Evolutionary conservation across 2,888 invertebrate species (phyloP).

Genomic region (Cerastis leucographa): DNA sequence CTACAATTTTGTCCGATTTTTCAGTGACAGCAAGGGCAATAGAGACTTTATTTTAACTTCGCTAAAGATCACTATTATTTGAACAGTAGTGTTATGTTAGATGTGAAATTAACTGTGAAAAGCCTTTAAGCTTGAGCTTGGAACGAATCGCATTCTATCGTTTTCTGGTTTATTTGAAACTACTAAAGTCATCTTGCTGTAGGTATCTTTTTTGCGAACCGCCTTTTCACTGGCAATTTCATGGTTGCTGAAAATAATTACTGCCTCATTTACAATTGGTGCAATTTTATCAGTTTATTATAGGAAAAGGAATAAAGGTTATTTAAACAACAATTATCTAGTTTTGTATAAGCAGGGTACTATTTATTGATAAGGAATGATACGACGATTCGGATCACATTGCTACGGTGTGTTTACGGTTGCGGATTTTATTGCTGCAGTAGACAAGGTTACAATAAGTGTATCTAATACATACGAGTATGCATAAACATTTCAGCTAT

Average conservation of each 20-base stretch:
- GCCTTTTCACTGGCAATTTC: background rate
- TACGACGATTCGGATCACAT: slow-evolving; percentile 58
- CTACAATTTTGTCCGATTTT: background rate
- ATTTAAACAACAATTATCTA: slow-evolving; percentile 52
- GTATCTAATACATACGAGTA: slow-evolving; percentile 33
- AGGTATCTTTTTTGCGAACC: too few species aligned
- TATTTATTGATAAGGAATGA: slow-evolving; percentile 66
- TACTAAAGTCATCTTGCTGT: too few species aligned
- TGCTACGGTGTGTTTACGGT: slow-evolving; percentile 32
- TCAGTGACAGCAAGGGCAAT: background rate
- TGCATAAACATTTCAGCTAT: slow-evolving; percentile 54
- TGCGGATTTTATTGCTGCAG: slow-evolving; percentile 33
- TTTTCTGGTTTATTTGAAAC: background rate
- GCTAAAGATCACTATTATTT: background rate
- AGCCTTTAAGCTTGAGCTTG: background rate
- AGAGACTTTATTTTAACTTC: background rate
- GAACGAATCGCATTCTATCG: background rate
- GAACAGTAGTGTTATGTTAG: background rate
- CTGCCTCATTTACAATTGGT: background rate
- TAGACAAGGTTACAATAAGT: slow-evolving; percentile 28
- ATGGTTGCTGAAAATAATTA: background rate
- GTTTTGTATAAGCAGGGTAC: slow-evolving; percentile 49
- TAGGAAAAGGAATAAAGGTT: background rate
- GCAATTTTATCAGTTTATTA: background rate
- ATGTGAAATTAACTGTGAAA: background rate